phyloP scores from a whole-genome alignment of 2,113 vertebrate species.

The Scatophagus argus region DNA sequence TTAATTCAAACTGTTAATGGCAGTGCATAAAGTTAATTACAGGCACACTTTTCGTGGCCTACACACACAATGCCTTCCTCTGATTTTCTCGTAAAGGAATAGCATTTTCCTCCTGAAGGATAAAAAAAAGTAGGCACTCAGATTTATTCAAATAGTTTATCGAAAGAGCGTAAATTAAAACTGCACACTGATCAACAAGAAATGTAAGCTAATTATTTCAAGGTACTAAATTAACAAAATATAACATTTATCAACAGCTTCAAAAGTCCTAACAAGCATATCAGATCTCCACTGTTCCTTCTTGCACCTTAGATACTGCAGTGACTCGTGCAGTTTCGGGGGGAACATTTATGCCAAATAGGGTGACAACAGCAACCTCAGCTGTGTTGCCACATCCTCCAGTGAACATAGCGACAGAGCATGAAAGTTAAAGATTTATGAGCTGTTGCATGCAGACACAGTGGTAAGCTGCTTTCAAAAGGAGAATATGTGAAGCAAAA shows the following conservation, averaged over 20 bases:
- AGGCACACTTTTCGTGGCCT: not conserved
- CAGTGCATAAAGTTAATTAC: no score
- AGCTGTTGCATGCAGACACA: conserved; percentile 90
- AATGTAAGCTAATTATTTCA: not conserved
- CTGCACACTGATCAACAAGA: not conserved
- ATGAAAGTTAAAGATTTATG: conserved; percentile 93
- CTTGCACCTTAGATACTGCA: not conserved
- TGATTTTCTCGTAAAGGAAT: not conserved
- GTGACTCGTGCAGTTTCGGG: conserved; percentile 19
- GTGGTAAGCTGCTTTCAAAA: conserved; percentile 82
- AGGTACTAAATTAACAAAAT: not conserved
- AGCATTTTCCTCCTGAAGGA: not conserved
- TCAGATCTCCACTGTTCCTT: no score
- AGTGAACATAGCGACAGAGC: conserved; percentile 85
- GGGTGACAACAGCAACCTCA: conserved; percentile 29
- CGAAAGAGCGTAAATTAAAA: no score
- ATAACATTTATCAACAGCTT: not conserved
- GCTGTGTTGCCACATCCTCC: conserved; percentile 87
- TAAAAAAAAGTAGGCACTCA: no score
- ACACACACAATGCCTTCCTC: not conserved
- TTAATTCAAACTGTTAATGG: not conserved
- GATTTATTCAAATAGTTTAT: no score
- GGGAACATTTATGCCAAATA: conserved; percentile 19
- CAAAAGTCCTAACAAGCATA: no score
- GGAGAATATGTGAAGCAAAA: conserved; percentile 74